These are phyloP conservation scores for Microcebus griseorufus DNA, from an alignment of 2,113 vertebrate species.

Conservation along the genomic window DNA sequence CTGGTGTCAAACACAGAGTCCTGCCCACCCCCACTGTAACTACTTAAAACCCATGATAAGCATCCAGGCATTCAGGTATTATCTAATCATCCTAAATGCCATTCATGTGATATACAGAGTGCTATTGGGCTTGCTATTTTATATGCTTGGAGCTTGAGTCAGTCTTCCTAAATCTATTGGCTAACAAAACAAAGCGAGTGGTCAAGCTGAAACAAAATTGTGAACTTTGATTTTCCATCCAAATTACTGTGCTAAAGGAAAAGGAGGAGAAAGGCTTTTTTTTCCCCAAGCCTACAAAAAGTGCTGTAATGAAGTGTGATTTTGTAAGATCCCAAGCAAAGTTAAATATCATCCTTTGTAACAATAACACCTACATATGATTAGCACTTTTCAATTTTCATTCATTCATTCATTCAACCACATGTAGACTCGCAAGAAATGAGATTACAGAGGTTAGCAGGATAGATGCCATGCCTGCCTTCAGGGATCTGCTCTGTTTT, in stretches of 20 bases:
- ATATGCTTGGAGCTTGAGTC: not conserved
- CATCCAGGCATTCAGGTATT: not conserved
- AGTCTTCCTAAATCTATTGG: not conserved
- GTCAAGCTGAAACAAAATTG: not conserved
- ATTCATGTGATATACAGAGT: not conserved
- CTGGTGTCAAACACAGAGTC: not conserved
- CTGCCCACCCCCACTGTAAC: fast-evolving
- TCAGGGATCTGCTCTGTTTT: not conserved
- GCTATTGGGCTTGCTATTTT: not conserved
- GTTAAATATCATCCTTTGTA: not conserved
- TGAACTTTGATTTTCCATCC: not conserved
- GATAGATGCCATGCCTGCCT: not conserved
- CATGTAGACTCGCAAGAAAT: not conserved
- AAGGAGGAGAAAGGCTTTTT: not conserved
- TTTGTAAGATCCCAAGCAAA: not conserved
- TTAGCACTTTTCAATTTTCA: not conserved
- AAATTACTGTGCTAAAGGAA: not conserved
- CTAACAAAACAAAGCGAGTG: not conserved
- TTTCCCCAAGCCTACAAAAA: not conserved
- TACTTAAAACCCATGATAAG: not conserved
- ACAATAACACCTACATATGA: not conserved
- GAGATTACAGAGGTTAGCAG: not conserved
- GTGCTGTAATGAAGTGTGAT: not conserved
- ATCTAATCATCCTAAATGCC: not conserved
- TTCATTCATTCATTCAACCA: not conserved